phyloP scores from a whole-genome alignment of 1,140 invertebrate genomes.

The Hycleus phaleratus region DNA sequence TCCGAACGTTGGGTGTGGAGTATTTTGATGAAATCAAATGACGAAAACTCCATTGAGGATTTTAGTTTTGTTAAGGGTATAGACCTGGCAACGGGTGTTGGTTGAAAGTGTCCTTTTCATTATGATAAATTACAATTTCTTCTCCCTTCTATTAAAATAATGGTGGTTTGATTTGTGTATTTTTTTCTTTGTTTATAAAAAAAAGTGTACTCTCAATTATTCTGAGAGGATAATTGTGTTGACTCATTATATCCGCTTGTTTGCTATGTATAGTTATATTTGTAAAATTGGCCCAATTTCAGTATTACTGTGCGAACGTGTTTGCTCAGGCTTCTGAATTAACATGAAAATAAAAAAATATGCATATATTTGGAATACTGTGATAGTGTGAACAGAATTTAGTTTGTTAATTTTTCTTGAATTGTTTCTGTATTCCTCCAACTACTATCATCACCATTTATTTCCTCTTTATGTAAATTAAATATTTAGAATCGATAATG shows the following conservation, averaged over 20 bases:
- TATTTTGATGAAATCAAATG: too few species aligned
- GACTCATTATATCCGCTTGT: not conserved
- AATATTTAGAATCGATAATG: too few species aligned
- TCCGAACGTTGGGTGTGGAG: too few species aligned
- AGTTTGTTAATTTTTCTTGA: constrained; percentile 3
- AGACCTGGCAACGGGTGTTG: constrained; percentile 7
- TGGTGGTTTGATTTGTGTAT: not conserved
- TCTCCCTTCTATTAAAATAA: not conserved
- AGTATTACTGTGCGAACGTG: constrained; percentile 17
- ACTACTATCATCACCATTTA: too few species aligned
- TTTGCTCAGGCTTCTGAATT: constrained; percentile 10
- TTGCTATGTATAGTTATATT: not conserved
- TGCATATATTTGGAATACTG: constrained; percentile 14
- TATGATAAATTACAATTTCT: not conserved
- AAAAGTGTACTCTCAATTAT: too few species aligned
- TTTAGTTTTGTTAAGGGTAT: not conserved
- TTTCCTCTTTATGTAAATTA: too few species aligned
- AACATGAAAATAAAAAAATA: too few species aligned
- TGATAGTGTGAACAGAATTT: constrained; percentile 17
- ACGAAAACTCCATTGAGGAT: too few species aligned
- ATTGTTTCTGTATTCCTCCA: too few species aligned
- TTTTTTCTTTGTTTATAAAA: not conserved
- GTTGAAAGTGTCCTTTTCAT: constrained; percentile 11
- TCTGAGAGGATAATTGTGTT: not conserved
- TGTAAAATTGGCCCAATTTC: constrained; percentile 7